These are phyloP conservation scores for Connochaetes taurinus DNA, from an alignment of 2,113 vertebrate species.

Conservation along the genomic window DNA sequence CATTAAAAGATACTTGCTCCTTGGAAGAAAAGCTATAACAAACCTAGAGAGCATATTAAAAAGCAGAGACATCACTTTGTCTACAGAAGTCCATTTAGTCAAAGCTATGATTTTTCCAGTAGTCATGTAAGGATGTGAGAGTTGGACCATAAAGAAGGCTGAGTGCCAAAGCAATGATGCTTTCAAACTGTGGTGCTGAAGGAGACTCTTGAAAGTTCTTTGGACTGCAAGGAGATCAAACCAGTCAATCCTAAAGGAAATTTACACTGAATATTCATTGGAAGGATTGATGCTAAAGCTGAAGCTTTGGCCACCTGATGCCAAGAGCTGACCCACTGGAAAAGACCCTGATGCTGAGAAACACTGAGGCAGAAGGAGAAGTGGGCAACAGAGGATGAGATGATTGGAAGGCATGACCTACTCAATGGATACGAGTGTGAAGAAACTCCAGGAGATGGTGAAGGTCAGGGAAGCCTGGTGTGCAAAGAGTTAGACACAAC, in stretches of 20 bases:
- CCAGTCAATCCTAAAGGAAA: neutral
- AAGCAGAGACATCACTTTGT: neutral
- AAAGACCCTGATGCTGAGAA: neutral
- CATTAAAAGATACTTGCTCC: neutral
- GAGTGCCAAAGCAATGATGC: neutral
- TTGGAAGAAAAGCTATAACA: neutral
- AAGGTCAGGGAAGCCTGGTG: neutral
- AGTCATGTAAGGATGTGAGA: neutral
- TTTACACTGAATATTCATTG: neutral
- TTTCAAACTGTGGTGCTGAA: neutral
- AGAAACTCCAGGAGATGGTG: neutral
- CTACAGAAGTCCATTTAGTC: neutral
- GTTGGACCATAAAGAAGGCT: neutral
- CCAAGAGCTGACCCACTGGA: neutral
- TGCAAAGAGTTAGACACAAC: neutral
- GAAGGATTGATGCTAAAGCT: neutral
- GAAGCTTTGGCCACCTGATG: neutral
- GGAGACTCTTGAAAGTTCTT: neutral
- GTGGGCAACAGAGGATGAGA: neutral
- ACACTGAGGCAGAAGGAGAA: neutral
- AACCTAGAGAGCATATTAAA: rapidly evolving
- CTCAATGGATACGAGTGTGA: neutral
- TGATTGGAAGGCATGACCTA: neutral
- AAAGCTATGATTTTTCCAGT: neutral
- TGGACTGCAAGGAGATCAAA: neutral